These are phyloP conservation scores for Halisarca cf. caerulea DNA, from an alignment of 37 sponge, comb jelly and placozoan species.

Conservation along the genomic window DNA sequence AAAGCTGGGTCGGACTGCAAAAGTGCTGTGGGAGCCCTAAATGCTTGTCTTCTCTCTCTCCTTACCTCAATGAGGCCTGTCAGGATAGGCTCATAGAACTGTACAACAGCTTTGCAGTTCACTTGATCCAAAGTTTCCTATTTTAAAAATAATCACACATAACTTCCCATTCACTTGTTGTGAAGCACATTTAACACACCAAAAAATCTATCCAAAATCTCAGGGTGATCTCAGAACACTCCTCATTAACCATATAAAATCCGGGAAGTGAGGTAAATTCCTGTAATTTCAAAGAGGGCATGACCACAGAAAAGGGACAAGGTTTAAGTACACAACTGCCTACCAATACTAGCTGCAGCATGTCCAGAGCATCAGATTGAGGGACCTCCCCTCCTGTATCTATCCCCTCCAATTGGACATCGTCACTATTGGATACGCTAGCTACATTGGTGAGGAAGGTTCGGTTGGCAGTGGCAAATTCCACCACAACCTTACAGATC, in stretches of 20 bases:
- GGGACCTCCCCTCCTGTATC: background rate
- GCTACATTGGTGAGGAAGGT: background rate
- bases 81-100: constrained; percentile 44
- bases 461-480: constrained; percentile 22
- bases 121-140: constrained; percentile 41
- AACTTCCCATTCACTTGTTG: background rate
- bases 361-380: background rate
- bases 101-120: constrained; percentile 20
- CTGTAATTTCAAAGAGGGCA: constrained; percentile 36
- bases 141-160: background rate
- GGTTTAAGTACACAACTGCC: background rate
- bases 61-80: constrained; percentile 63
- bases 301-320: too few species aligned
- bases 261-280: constrained; percentile 62
- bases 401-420: background rate
- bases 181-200: constrained; percentile 14
- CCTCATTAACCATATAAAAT: constrained; percentile 61
- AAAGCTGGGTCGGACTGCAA: too few species aligned
- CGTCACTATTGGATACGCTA: background rate
- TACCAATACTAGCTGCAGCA: constrained; percentile 12
- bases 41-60: too few species aligned
- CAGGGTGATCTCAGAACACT: constrained; percentile 56
- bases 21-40: too few species aligned
- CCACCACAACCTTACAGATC: constrained; percentile 22
- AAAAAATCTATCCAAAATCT: constrained; percentile 66